Evolutionary conservation across 2,888 invertebrate species (phyloP).

Genomic region (Epistrophe grossulariae): DNA sequence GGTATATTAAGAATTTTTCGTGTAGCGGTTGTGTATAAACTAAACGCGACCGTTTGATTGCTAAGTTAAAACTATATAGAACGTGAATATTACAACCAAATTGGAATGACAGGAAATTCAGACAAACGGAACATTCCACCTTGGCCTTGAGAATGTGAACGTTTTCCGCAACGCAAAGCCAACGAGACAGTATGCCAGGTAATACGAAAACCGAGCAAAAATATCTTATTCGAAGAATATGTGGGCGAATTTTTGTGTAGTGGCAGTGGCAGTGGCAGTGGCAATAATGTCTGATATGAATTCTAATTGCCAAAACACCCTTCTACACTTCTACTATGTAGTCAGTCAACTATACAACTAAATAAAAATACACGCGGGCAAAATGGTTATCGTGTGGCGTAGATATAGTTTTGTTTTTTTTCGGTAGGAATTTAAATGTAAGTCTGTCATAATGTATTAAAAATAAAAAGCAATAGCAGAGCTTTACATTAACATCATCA

Average conservation of each 20-base stretch:
- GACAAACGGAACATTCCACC: slow-evolving; percentile 65
- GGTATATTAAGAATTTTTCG: slow-evolving; percentile 36
- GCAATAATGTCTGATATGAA: not conserved
- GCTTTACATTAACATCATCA: slow-evolving; percentile 47
- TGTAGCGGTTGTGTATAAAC: slow-evolving; percentile 46
- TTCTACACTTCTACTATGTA: slow-evolving; percentile 46
- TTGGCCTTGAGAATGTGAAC: slow-evolving; percentile 67
- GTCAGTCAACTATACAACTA: slow-evolving; percentile 64
- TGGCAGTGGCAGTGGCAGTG: slow-evolving; percentile 29
- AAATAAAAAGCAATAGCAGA: slow-evolving; percentile 35
- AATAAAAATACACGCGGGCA: slow-evolving; percentile 32
- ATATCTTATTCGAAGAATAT: slow-evolving; percentile 3
- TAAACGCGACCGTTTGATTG: slow-evolving; percentile 47
- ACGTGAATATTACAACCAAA: slow-evolving; percentile 33
- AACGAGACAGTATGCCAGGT: slow-evolving; percentile 56
- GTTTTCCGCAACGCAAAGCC: slow-evolving; percentile 67
- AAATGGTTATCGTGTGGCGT: slow-evolving; percentile 21
- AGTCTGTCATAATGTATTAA: slow-evolving; percentile 41
- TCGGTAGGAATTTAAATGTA: not conserved
- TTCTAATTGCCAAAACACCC: slow-evolving; percentile 29
- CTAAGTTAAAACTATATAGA: slow-evolving; percentile 58
- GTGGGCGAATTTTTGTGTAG: slow-evolving; percentile 40
- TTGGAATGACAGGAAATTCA: slow-evolving; percentile 58
- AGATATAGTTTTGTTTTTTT: slow-evolving; percentile 35
- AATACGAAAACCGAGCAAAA: slow-evolving; percentile 22